Percentiles rank a stretch among this genome's conserved stretches.
Conservation (phyloP, 2,888 invertebrate species). For the Dicyrtoma fusca region DNA sequence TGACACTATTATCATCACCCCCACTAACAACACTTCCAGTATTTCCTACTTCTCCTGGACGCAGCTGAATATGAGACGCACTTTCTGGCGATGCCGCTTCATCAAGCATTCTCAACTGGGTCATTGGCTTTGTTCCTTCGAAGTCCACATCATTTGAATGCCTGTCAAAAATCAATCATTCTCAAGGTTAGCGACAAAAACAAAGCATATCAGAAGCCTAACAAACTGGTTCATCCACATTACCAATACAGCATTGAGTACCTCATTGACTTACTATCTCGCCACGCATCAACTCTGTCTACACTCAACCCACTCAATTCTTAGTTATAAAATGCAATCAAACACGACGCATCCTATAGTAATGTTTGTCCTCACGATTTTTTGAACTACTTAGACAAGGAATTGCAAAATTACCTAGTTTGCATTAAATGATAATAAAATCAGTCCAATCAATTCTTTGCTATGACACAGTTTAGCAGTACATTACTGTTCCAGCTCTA, state of each 20-base stretch:
- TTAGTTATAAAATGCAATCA: too few species aligned
- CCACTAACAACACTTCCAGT: conserved; percentile 8
- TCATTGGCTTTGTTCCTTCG: conserved; percentile 50
- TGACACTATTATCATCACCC: conserved; percentile 28
- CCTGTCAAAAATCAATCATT: conserved; percentile 36
- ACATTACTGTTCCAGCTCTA: too few species aligned
- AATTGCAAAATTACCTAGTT: neutral
- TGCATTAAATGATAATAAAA: too few species aligned
- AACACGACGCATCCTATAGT: too few species aligned
- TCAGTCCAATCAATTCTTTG: too few species aligned
- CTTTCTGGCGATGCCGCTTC: conserved; percentile 45
- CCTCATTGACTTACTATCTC: neutral
- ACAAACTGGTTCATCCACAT: conserved; percentile 24
- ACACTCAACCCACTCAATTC: neutral
- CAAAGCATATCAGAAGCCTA: neutral
- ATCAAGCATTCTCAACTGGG: conserved; percentile 46
- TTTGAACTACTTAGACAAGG: neutral
- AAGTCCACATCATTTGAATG: conserved; percentile 43
- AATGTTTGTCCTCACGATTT: too few species aligned
- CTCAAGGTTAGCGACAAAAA: conserved; percentile 20
- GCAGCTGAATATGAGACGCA: conserved; percentile 25
- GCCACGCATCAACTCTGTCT: neutral
- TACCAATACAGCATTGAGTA: neutral
- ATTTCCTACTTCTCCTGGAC: conserved; percentile 3
- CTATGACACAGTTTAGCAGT: neutral